Base-by-base conservation (phyloP, 2,113 vertebrate genomes). In the Alethe castanea region DNA sequence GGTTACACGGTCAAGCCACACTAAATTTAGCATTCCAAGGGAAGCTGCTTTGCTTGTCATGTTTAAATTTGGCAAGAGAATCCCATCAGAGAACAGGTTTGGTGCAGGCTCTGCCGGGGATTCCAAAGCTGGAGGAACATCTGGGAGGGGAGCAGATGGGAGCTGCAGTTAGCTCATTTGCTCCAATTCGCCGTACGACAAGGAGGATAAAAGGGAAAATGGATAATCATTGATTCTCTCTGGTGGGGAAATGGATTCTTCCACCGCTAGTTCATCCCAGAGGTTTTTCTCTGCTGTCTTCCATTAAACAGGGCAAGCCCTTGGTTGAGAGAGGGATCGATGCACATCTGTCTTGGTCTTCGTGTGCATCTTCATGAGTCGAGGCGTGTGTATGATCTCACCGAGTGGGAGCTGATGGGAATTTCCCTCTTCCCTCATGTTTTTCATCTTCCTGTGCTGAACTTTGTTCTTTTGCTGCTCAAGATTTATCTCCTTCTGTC, bases 191-290 rank as follows among this genome's bases (percentile, higher is more conserved):
- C 72, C 2, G 3, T 38, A 71, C 4, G 44, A 56, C 14, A 17
- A 19, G 70, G 59, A 76, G 74, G 71, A 69, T 71, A n/a, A 88
- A 80, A 88, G 70, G 85, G 48, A 88, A 92, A 92, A 94, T 77
- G 85, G 85, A 77, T 88, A 79, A 93, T 61, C 81, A 83, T 86
- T 36, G 76, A 88, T 93, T 57, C 71, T 70, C 77, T 81, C 85
- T 70, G 35, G 35, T 88, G 74, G 47, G 53, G 54, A 95, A 76
- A 73, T 73, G 54, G 71, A 61, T 92, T 89, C 89, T 69, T 90
- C 91, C 50, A 61, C 35, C 2, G 6, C 48, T 76, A 5, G 35
- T 72, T 74, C 79, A 71, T 94, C 54, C 50, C 31, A 33, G 50
- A 87, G 81, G 81, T 72, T 89, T 80, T 16, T 79, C 59, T 91